Conservation (phyloP, 2,797 vertebrate species). For the Macropodus opercularis region DNA sequence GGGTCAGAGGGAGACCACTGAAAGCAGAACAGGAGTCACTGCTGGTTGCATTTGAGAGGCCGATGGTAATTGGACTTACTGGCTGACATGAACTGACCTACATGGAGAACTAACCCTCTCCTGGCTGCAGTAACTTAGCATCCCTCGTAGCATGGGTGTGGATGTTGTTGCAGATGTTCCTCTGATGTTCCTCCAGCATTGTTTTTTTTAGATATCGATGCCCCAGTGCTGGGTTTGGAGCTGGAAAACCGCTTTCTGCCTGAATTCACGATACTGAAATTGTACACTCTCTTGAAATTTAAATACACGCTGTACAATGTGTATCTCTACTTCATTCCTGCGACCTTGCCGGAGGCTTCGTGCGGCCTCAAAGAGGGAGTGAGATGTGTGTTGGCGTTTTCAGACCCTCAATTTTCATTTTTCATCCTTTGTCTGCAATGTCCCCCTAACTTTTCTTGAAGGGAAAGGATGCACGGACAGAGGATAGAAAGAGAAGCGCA, state of each 20-base stretch:
- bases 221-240: constrained; percentile 35
- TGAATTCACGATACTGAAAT: constrained; percentile 48
- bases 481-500: constrained; percentile 33
- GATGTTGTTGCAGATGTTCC: constrained; percentile 57
- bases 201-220: constrained; percentile 54
- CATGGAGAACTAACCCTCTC: constrained; percentile 65
- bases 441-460: constrained; percentile 55
- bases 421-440: constrained; percentile 63
- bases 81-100: constrained; percentile 79
- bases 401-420: constrained; percentile 66
- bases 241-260: constrained; percentile 31
- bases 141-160: constrained; percentile 48
- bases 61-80: constrained; percentile 80
- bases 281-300: constrained; percentile 55
- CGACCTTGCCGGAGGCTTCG: constrained; percentile 68
- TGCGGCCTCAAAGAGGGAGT: constrained; percentile 57
- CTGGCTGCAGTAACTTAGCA: constrained; percentile 48
- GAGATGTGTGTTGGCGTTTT: constrained; percentile 71
- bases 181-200: constrained; percentile 68
- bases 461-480: constrained; percentile 36
- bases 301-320: constrained; percentile 59
- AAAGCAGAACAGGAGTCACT: constrained; percentile 62
- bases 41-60: constrained; percentile 67
- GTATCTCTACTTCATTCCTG: constrained; percentile 52
- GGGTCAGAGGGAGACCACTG: constrained; percentile 9